Evolutionary conservation across 37 sponge, comb jelly and placozoan species (phyloP).

Genomic region (Cliona cf. orientalis): DNA sequence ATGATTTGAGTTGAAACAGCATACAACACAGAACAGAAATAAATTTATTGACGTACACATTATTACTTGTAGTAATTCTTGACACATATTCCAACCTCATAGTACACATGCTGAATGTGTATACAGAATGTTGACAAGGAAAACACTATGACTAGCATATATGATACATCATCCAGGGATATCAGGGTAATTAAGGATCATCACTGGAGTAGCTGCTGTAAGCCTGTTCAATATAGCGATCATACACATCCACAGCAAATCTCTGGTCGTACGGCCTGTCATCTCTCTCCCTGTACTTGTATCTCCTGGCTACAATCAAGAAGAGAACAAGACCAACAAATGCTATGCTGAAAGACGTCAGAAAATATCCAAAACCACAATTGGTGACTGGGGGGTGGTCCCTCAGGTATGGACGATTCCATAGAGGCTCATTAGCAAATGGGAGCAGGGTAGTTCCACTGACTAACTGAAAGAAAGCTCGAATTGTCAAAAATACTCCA

Average conservation of each 20-base stretch:
- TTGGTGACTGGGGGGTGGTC: not conserved
- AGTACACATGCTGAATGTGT: too few relatives aligned
- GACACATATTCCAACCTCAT: too few relatives aligned
- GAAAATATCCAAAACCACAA: conserved; percentile 4
- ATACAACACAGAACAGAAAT: too few relatives aligned
- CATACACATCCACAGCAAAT: not conserved
- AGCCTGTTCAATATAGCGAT: not conserved
- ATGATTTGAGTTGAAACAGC: too few relatives aligned
- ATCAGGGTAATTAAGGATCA: too few relatives aligned
- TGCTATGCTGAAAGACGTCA: not conserved
- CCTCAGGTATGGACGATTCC: not conserved
- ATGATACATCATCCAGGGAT: too few relatives aligned
- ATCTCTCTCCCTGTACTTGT: not conserved
- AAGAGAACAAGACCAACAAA: not conserved
- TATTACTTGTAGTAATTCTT: too few relatives aligned
- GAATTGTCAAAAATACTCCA: not conserved
- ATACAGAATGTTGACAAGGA: too few relatives aligned
- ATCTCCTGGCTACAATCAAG: not conserved
- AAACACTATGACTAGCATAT: too few relatives aligned
- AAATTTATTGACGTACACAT: too few relatives aligned
- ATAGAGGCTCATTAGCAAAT: not conserved
- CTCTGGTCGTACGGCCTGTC: not conserved
- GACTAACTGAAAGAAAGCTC: not conserved
- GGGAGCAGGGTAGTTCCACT: not conserved
- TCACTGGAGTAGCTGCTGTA: too few relatives aligned